These are phyloP conservation scores for Hirtodrosophila histrioides DNA, from an alignment of 2,888 invertebrate genomes.

Conservation along the genomic window DNA sequence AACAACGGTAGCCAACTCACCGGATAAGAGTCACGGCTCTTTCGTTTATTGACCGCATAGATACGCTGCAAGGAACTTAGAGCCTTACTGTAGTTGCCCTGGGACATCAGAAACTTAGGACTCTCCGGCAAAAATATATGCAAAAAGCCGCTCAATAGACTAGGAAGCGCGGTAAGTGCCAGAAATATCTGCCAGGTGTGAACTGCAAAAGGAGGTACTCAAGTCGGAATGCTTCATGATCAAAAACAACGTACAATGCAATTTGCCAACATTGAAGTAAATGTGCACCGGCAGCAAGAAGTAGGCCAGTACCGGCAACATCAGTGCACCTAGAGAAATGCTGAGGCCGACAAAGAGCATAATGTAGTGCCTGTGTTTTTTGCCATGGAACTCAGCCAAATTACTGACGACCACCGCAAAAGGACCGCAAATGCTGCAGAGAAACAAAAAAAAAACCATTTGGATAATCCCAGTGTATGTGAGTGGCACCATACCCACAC, in stretches of 20 bases:
- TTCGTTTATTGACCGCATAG: conserved; percentile 88
- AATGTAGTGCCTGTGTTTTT: conserved; percentile 87
- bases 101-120: conserved; percentile 82
- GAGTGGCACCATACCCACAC: conserved; percentile 85
- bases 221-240: neutral
- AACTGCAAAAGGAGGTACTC: conserved; percentile 37
- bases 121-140: conserved; percentile 76
- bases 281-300: conserved; percentile 86
- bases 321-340: conserved; percentile 87
- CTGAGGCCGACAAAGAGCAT: conserved; percentile 88
- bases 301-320: conserved; percentile 89
- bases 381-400: conserved; percentile 89
- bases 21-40: conserved; percentile 87
- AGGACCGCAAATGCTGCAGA: conserved; percentile 87
- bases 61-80: conserved; percentile 84
- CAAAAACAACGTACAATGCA: conserved; percentile 40
- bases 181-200: conserved; percentile 76
- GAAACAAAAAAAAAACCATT: neutral
- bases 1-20: conserved; percentile 83
- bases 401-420: conserved; percentile 90
- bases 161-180: conserved; percentile 61
- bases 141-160: conserved; percentile 57
- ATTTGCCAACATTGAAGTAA: conserved; percentile 34
- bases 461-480: neutral
- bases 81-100: conserved; percentile 75